Conservation (phyloP, 1,140 invertebrate species). For the Drosophila paulistorum region DNA sequence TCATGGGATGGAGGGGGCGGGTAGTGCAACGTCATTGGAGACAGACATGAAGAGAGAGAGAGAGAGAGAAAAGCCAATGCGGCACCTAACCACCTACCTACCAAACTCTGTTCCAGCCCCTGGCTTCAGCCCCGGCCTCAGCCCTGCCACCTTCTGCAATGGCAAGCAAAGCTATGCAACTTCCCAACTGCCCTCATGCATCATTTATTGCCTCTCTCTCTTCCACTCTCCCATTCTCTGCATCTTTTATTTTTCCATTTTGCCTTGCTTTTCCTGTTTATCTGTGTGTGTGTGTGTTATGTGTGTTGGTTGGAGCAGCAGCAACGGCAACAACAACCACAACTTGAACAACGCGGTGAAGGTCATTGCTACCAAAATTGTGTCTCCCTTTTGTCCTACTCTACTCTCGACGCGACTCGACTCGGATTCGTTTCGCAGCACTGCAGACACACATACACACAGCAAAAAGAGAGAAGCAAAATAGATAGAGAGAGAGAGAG, state of each 20-base stretch:
- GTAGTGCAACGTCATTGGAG: background rate
- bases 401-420: constrained; percentile 46
- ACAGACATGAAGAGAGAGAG: background rate
- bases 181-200: constrained; percentile 33
- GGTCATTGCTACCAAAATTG: constrained; percentile 83
- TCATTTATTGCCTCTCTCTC: background rate
- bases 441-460: constrained; percentile 30
- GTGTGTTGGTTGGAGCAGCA: constrained; percentile 26
- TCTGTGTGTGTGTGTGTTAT: constrained; percentile 28
- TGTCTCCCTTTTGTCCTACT: constrained; percentile 83
- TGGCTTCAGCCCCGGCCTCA: background rate
- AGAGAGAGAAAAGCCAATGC: constrained; percentile 40
- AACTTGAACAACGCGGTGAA: constrained; percentile 83
- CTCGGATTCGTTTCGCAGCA: constrained; percentile 47
- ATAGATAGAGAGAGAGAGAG: constrained; percentile 38
- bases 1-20: constrained; percentile 21
- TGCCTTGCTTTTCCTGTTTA: constrained; percentile 42
- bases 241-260: constrained; percentile 34
- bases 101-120: constrained; percentile 1
- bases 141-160: constrained; percentile 12
- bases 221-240: background rate
- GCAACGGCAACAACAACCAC: constrained; percentile 64
- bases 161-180: constrained; percentile 2
- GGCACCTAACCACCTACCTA: constrained; percentile 46
- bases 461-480: constrained; percentile 45